Base-by-base conservation (phyloP, 2,113 vertebrate genomes). In the Prionailurus bengalensis region DNA sequence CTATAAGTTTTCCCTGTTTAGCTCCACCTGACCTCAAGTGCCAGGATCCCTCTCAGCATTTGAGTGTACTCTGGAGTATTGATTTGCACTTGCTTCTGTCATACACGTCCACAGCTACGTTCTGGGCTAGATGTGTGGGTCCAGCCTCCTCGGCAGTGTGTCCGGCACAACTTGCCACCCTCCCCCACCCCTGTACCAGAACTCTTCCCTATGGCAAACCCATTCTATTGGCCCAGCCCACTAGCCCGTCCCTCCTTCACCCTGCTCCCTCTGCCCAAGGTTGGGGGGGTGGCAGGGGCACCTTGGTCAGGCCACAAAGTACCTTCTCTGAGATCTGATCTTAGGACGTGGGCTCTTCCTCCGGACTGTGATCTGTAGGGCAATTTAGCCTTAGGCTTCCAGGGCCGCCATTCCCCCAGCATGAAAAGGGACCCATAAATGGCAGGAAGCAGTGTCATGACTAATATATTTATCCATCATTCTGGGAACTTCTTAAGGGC, bases 61-160 rank as follows among this genome's bases (percentile, higher is more conserved):
- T 45, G n/a, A 15, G 33, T 21, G 13, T 36, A 1, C 58, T 71
- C 80, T 1, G 4, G 93, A 48, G 70, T 36, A 14, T 8, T 11
- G 55, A 61, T 86, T 36, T 45, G 66, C 1, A 0, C 78, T 66
- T 10, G 39, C 33, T 42, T 48, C 91, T 73, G 14, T 1, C 3
- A 0, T 33, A 1, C 0, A 0, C 2, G 39, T 16, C 25, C 36
- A 0, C 2, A 1, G 51, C 29, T 21, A 1, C 0, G 0, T 33
- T 27, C 78, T 7, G 25, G 25, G 48, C 91, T 79, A 25, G 33
- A 10, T 42, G 61, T 73, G 8, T 14, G 31, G 51, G 66, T 66
- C 29, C 33, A 17, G 84, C 39, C 45, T 89, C 88, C 61, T 53
- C 2, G 1, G 91, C 45, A 68, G 70, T 84, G 53, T 90, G 51